Evolutionary conservation across 2,888 invertebrate species (phyloP).

Genomic region (Tryphoninae sp.): DNA sequence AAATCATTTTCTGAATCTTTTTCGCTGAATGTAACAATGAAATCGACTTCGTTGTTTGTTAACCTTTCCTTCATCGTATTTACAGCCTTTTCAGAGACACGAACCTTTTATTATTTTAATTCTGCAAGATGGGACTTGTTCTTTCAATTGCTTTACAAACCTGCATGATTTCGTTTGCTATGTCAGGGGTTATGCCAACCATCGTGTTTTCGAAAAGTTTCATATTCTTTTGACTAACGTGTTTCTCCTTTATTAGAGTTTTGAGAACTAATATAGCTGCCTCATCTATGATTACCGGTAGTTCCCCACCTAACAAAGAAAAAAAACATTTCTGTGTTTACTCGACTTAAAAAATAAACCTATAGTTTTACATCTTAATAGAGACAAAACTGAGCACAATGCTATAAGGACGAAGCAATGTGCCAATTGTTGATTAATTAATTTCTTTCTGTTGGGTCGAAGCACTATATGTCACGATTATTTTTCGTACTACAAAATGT

Average conservation of each 20-base stretch:
- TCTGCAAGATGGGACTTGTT: neutral
- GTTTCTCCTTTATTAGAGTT: constrained; percentile 84
- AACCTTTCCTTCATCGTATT: constrained; percentile 71
- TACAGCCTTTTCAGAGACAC: constrained; percentile 80
- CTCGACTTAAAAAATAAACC: neutral
- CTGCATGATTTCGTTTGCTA: constrained; percentile 84
- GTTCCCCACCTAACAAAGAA: constrained; percentile 81
- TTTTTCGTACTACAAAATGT: too few relatives aligned
- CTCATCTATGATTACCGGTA: constrained; percentile 85
- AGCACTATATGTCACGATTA: too few relatives aligned
- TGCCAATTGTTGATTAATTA: too few relatives aligned
- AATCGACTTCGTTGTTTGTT: constrained; percentile 70
- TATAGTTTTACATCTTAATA: neutral
- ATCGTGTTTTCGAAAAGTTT: constrained; percentile 84
- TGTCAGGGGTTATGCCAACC: constrained; percentile 83
- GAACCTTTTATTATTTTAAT: constrained; percentile 14
- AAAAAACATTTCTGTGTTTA: constrained; percentile 7
- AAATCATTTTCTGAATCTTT: constrained; percentile 55
- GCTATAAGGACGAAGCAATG: too few relatives aligned
- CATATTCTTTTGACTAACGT: constrained; percentile 84
- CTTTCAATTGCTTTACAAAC: constrained; percentile 74
- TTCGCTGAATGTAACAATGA: constrained; percentile 65
- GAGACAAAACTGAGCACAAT: neutral
- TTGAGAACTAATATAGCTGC: constrained; percentile 84
- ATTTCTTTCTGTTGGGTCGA: too few relatives aligned